A percentile compares a stretch with the other conserved stretches of the same genome.
phyloP scores from a whole-genome alignment of 1,140 invertebrate species.

The Cecropterus lyciades region DNA sequence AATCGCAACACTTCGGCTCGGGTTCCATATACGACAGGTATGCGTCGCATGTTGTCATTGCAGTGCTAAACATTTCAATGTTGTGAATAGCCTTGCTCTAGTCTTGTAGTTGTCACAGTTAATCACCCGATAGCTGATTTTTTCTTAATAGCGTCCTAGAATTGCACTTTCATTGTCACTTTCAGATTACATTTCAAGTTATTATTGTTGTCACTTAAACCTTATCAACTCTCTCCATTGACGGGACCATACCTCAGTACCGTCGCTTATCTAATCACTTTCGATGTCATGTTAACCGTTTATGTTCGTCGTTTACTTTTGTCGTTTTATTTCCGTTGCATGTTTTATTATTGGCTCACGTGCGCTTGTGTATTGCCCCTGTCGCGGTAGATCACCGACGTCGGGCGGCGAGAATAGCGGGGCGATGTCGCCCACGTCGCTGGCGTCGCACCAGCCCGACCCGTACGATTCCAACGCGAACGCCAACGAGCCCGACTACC shows the following conservation, averaged over 20 bases:
- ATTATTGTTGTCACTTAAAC: constrained; percentile 6
- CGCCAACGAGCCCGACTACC: constrained; percentile 64
- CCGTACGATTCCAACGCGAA: constrained; percentile 66
- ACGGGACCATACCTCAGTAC: constrained; percentile 12
- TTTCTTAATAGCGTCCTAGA: constrained; percentile 5
- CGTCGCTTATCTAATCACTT: constrained; percentile 60
- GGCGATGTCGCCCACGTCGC: constrained; percentile 75
- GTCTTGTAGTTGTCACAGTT: constrained; percentile 20
- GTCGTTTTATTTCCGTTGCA: constrained; percentile 73
- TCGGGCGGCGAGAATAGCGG: constrained; percentile 67
- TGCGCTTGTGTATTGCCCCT: constrained; percentile 72
- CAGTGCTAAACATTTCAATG: constrained; percentile 41
- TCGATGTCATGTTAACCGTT: constrained; percentile 47
- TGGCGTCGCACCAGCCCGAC: constrained; percentile 59
- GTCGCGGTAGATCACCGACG: constrained; percentile 73
- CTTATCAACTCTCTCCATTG: not conserved
- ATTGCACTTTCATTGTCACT: constrained; percentile 24
- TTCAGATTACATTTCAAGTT: constrained; percentile 29
- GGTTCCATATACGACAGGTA: constrained; percentile 92
- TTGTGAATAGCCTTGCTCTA: constrained; percentile 53
- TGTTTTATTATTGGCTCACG: constrained; percentile 79
- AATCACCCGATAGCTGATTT: constrained; percentile 16
- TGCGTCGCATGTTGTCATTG: constrained; percentile 18
- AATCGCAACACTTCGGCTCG: constrained; percentile 89
- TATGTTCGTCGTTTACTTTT: constrained; percentile 65